Percentiles rank a stretch among this genome's conserved stretches.
These are phyloP conservation scores for Pleuronectes platessa DNA, from an alignment of 2,113 vertebrate genomes.

Conservation along the genomic window DNA sequence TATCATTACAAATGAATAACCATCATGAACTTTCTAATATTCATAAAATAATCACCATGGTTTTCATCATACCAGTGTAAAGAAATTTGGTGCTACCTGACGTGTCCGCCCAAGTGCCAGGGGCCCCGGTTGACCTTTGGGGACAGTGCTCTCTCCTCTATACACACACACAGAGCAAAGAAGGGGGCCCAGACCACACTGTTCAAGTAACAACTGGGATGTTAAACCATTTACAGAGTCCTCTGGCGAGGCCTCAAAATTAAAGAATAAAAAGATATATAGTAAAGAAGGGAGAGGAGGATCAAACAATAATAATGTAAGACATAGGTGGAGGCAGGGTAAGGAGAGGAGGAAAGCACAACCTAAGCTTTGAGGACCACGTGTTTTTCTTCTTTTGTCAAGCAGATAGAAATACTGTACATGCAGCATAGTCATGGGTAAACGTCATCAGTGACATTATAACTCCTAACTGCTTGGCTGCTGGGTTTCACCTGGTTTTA, in stretches of 20 bases:
- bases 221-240: slow-evolving; percentile 80
- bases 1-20: slow-evolving; percentile 66
- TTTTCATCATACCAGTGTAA: slow-evolving; percentile 84
- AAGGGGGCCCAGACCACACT: slow-evolving; percentile 79
- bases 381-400: slow-evolving; percentile 20
- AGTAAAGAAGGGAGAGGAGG: slow-evolving; percentile 27
- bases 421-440: slow-evolving; percentile 1
- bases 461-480: neutral
- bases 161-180: slow-evolving; percentile 82
- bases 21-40: slow-evolving; percentile 57
- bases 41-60: slow-evolving; percentile 72
- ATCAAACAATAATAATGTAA: slow-evolving; percentile 41
- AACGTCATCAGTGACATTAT: slow-evolving; percentile 4
- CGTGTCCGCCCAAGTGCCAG: slow-evolving; percentile 77
- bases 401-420: slow-evolving; percentile 12
- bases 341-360: slow-evolving; percentile 81
- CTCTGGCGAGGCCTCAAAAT: slow-evolving; percentile 76
- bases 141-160: slow-evolving; percentile 83
- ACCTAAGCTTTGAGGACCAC: slow-evolving; percentile 83
- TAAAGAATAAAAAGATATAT: slow-evolving; percentile 54
- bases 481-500: slow-evolving; percentile 5
- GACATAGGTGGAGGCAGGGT: slow-evolving; percentile 49
- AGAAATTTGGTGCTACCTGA: slow-evolving; percentile 85
- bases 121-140: slow-evolving; percentile 83
- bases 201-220: slow-evolving; percentile 84